These are phyloP conservation scores for Itoplectis maculator DNA, from an alignment of 2,888 invertebrate species.

Conservation along the genomic window DNA sequence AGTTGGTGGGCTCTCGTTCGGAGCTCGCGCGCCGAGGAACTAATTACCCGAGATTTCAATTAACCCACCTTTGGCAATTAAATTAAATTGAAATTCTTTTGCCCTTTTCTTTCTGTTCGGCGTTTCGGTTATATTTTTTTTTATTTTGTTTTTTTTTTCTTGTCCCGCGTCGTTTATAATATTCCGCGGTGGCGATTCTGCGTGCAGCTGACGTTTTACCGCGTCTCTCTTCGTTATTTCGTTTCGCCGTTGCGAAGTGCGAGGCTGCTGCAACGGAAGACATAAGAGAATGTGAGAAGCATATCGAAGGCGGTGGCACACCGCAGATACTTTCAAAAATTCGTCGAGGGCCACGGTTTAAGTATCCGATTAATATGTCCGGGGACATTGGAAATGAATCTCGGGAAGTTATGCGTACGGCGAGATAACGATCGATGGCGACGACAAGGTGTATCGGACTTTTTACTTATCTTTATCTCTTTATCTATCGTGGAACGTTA, in stretches of 20 bases:
- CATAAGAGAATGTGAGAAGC: not conserved
- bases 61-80: conserved; percentile 77
- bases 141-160: not conserved
- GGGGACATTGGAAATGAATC: conserved; percentile 48
- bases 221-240: conserved; percentile 6
- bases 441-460: conserved; percentile 47
- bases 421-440: conserved; percentile 59
- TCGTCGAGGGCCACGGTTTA: not conserved
- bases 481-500: conserved; percentile 55
- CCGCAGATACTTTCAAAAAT: conserved; percentile 5
- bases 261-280: not conserved
- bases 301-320: not conserved
- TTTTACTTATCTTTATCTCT: conserved; percentile 63
- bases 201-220: not conserved
- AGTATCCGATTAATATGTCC: conserved; percentile 55
- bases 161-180: conserved; percentile 26
- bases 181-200: conserved; percentile 16
- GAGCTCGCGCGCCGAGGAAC: conserved; percentile 60
- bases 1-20: conserved; percentile 27
- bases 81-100: conserved; percentile 76
- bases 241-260: not conserved
- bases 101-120: conserved; percentile 60
- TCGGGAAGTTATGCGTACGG: conserved; percentile 26
- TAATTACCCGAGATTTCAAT: conserved; percentile 78
- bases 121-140: not conserved